Evolutionary conservation across 2,113 vertebrate genomes (phyloP).

Genomic region (Ptychochromis oligacanthus): DNA sequence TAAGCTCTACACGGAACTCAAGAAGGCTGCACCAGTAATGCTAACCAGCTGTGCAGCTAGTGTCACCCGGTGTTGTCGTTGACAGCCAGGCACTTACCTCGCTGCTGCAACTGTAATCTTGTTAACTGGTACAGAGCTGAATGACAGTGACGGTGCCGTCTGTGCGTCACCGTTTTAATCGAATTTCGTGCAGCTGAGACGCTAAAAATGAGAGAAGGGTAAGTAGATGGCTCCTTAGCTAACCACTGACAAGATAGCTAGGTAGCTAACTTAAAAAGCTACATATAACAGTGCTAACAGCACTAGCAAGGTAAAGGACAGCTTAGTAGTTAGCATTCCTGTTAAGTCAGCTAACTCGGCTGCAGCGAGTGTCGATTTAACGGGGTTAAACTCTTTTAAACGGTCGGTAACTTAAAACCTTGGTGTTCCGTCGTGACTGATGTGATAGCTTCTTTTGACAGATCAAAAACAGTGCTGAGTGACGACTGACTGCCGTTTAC

Average conservation of each 20-base stretch:
- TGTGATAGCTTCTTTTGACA: background rate
- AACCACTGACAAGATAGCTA: slow-evolving; percentile 1
- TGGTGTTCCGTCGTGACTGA: background rate
- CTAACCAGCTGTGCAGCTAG: slow-evolving; percentile 50
- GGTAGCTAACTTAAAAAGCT: slow-evolving; percentile 34
- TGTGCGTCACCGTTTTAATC: background rate
- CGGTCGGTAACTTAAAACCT: background rate
- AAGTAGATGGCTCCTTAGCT: slow-evolving; percentile 47
- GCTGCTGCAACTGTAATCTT: background rate
- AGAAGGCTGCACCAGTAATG: slow-evolving; percentile 21
- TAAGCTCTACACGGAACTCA: slow-evolving; percentile 36
- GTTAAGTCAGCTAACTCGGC: background rate
- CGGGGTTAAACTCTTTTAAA: background rate
- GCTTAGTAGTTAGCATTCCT: slow-evolving; percentile 14
- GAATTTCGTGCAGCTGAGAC: slow-evolving; percentile 4
- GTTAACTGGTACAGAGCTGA: background rate
- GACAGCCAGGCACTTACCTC: slow-evolving; percentile 11
- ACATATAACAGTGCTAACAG: background rate
- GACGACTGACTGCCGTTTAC: background rate
- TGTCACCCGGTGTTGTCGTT: slow-evolving; percentile 46
- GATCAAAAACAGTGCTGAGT: background rate
- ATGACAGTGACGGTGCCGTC: slow-evolving; percentile 15
- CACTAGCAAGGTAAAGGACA: slow-evolving; percentile 3
- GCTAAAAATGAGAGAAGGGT: slow-evolving; percentile 73
- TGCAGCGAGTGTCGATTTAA: background rate